These are phyloP conservation scores for Macrostomum lignano DNA, from an alignment of 1,140 invertebrate genomes.

Conservation along the genomic window DNA sequence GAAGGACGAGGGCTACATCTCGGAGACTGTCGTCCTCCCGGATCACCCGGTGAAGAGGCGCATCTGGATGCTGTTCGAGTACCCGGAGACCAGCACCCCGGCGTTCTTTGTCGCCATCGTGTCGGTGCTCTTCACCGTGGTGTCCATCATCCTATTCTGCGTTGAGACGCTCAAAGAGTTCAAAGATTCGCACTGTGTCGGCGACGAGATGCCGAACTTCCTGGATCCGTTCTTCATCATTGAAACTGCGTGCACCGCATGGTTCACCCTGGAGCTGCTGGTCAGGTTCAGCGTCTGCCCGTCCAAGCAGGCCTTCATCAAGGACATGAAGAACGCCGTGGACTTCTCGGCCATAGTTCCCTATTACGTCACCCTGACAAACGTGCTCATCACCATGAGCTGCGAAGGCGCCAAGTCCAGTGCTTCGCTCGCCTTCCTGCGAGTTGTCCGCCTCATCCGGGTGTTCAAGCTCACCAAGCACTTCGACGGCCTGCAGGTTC, in stretches of 20 bases:
- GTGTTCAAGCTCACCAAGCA: slow-evolving; percentile 29
- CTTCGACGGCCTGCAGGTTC: slow-evolving; percentile 83
- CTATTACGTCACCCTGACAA: slow-evolving; percentile 86
- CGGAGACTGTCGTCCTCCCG: slow-evolving; percentile 16
- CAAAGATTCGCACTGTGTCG: slow-evolving; percentile 49
- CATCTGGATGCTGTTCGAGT: slow-evolving; percentile 26
- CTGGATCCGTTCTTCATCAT: slow-evolving; percentile 19
- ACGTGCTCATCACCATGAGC: slow-evolving; percentile 57
- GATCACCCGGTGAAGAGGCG: slow-evolving; percentile 13
- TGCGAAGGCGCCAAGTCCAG: slow-evolving; percentile 55
- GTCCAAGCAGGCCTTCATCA: slow-evolving; percentile 53
- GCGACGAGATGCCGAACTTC: slow-evolving; percentile 14
- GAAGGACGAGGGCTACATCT: slow-evolving; percentile 20
- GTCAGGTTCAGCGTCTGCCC: slow-evolving; percentile 25
- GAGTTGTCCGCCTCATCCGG: slow-evolving; percentile 68
- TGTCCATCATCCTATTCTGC: slow-evolving; percentile 91
- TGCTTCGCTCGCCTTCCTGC: slow-evolving; percentile 75
- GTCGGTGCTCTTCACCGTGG: slow-evolving; percentile 46
- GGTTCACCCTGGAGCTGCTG: slow-evolving; percentile 30
- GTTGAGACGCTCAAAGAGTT: slow-evolving; percentile 84
- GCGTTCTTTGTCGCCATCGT: slow-evolving; percentile 21
- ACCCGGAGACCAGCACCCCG: slow-evolving; percentile 19
- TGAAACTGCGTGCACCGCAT: slow-evolving; percentile 28
- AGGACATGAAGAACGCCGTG: slow-evolving; percentile 93
- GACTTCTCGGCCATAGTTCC: slow-evolving; percentile 95